Base-by-base conservation (phyloP, 2,888 invertebrate genomes). In the Phyllotreta cruciferae region DNA sequence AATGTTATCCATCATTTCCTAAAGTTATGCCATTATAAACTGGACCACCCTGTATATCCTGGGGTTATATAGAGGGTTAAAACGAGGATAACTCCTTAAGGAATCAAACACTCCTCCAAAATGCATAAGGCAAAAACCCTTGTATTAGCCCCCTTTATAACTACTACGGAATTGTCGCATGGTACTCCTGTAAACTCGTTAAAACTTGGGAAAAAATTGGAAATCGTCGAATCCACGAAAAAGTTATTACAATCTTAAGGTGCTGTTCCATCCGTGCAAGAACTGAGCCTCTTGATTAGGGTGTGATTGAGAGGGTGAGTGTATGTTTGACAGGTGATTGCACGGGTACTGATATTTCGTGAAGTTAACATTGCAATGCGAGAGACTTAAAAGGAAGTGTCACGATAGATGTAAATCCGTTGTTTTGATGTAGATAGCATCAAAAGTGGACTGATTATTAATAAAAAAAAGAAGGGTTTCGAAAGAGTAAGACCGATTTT, bases 301-400 rank as follows among this genome's bases (percentile, higher is more conserved):
- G 74, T 74, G 71, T 76, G 75, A 70, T 66, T 74, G 74, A 69
- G 70, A 71, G 74, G 67, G 66, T 75, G 74, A 67, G 68, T 73
- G 76, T 73, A 76, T 75, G 77, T 74, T 75, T 79, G 79, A 78
- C 78, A 79, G 78, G 77, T 79, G 78, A 77, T 77, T 77, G 78
- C 77, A 78, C 77, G 77, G 76, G 75, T 77, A 76, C 75, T 77
- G 75, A 75, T 66, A 66, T 66, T 61, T 62, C 53, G 60, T 56
- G 53, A 62, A 52, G 13, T 53, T 53, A 38, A 50, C 60, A 54
- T 52, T 50, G 62, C 50, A 57, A 57, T 57, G 63, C 52, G 56
- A 55, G 24, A 39, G 60, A 63, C 64, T 65, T 37, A 61, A 50
- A 62, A 58, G 60, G 38, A 55, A 61, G 49, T 49, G 49, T 47